Percentiles rank a stretch among this genome's conserved stretches.
Evolutionary conservation across 2,113 vertebrate species (phyloP).

Genomic region (Meleagris gallopavo): DNA sequence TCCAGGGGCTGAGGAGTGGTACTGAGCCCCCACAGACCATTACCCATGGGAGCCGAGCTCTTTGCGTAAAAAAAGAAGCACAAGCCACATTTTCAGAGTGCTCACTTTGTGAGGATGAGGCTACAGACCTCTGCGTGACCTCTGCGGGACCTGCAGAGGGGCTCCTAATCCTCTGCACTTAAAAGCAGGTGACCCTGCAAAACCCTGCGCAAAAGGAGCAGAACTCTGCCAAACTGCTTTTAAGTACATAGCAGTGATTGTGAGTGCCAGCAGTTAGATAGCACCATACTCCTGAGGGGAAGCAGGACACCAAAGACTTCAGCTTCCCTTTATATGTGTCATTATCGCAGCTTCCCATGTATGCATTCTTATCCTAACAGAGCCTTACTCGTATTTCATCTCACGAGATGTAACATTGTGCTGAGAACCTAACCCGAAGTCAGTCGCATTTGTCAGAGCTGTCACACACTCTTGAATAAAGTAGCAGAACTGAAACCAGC

Average conservation of each 20-base stretch:
- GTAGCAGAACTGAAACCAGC: neutral
- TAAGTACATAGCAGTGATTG: neutral
- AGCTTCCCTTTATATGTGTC: neutral
- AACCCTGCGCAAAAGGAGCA: neutral
- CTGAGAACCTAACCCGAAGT: neutral
- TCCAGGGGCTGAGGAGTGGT: neutral
- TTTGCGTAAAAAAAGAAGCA: neutral
- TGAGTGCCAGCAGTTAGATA: neutral
- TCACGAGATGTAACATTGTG: neutral
- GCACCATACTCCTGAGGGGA: neutral
- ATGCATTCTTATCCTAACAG: neutral
- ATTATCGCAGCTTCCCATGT: neutral
- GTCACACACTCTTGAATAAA: neutral
- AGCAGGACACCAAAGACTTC: neutral
- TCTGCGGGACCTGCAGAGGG: neutral
- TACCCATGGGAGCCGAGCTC: neutral
- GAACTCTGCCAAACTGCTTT: neutral
- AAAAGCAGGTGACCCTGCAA: neutral
- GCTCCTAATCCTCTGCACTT: neutral
- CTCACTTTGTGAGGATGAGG: neutral
- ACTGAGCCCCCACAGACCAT: neutral
- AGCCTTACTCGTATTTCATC: neutral
- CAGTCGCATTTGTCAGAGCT: neutral
- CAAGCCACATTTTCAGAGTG: neutral
- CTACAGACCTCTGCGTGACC: neutral